These are phyloP conservation scores for Teleogryllus oceanicus DNA, from an alignment of 2,888 invertebrate species.

Conservation along the genomic window DNA sequence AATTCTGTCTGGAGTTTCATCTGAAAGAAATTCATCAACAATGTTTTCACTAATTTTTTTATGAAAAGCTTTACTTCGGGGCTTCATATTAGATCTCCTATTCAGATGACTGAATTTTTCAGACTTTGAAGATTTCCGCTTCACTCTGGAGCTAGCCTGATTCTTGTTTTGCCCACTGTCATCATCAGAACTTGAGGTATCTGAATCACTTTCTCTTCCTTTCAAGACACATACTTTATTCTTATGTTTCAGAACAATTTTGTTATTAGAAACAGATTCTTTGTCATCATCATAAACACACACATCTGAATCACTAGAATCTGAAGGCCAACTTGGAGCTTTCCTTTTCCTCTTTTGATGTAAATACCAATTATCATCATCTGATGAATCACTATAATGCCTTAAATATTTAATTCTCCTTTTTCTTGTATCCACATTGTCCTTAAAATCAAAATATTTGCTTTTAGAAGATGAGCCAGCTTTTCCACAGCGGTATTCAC, in stretches of 20 bases:
- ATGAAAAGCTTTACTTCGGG: background rate
- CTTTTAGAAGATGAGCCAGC: slow-evolving; percentile 19
- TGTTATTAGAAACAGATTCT: background rate
- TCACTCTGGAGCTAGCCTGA: background rate
- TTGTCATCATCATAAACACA: background rate
- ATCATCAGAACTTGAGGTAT: slow-evolving; percentile 28
- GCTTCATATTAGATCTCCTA: background rate
- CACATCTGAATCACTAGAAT: background rate
- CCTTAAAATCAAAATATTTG: slow-evolving; percentile 11
- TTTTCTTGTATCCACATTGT: slow-evolving; percentile 18
- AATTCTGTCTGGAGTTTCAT: background rate
- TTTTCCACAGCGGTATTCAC: slow-evolving; percentile 21
- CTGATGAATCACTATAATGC: slow-evolving; percentile 30
- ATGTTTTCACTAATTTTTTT: background rate
- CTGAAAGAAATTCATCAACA: background rate
- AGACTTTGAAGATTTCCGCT: background rate
- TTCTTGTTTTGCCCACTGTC: slow-evolving; percentile 18
- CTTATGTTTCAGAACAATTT: background rate
- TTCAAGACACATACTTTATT: background rate
- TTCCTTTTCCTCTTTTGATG: slow-evolving; percentile 4
- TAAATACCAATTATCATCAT: slow-evolving; percentile 25
- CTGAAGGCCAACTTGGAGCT: background rate
- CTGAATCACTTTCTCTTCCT: background rate
- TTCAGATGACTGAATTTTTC: background rate
- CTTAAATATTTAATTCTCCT: slow-evolving; percentile 28